Base-by-base conservation (phyloP, 2,113 vertebrate species). In the cattle (Bos taurus) region DNA sequence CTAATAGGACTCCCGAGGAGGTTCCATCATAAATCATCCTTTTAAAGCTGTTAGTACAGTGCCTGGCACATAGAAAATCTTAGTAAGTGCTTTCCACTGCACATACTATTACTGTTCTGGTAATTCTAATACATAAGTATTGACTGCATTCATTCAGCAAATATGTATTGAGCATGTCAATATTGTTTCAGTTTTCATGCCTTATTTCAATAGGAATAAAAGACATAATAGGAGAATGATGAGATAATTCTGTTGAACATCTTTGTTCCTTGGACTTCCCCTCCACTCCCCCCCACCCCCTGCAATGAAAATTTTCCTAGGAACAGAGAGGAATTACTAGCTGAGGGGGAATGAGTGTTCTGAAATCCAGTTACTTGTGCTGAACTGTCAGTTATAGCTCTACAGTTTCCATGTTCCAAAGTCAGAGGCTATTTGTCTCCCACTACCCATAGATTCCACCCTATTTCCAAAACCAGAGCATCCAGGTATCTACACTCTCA, bases 261-360 rank as follows among this genome's bases (percentile, higher is more conserved):
- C 48, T 85, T 62, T 50, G 26, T 21, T 12, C 6, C 1, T 62
- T 74, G 36, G 9, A 21, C 12, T 46, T 57, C 26, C 3, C 3
- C 21, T 7, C 2, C 8, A 36, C 23, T 10, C 30, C 48, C 7
- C 5, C 21, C 40, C 0, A 2, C 1, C 5, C n/a, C 59, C 43
- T 46, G 43, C 82, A 67, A 54, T 67, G 11, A n/a, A 87, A 1
- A 36, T 30, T 62, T 80, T 81, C 77, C 54, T 43, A 64, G 52
- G 23, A 84, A 43, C 6, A 28, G 16, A 80, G 36, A 87, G 28
- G 28, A 54, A 33, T 88, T 48, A 74, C 43, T 50, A 71, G 36
- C 36, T 85, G 43, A 36, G 28, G 84, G 26, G 52, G 17, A 36
- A 52, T 78, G 30, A 40, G 14, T 43, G 19, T 85, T 77, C 82